Evolutionary conservation across 92 coral and sea anemone genomes (phyloP).

Genomic region (Hydrozoanthus gracilis): DNA sequence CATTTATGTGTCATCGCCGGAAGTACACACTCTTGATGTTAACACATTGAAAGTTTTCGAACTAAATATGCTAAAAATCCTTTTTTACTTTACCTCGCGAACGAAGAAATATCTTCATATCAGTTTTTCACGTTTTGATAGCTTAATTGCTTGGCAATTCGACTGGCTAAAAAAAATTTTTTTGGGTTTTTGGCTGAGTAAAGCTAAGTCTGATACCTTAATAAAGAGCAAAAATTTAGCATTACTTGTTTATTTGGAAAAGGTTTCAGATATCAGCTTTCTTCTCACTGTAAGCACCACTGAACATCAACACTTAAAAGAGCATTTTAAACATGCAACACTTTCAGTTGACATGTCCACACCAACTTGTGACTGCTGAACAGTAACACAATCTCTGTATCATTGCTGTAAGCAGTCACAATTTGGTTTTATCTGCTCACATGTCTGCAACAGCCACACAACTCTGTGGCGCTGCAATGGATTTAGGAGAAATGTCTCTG

Average conservation of each 20-base stretch:
- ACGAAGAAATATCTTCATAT: no score
- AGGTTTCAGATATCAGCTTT: slow-evolving; percentile 52
- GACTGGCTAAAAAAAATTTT: no score
- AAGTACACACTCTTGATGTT: no score
- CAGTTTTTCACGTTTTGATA: no score
- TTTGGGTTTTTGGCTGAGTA: no score
- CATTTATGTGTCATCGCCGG: no score
- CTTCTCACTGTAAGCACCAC: slow-evolving; percentile 10
- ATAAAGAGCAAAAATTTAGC: no score
- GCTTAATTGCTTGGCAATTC: no score
- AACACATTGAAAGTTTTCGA: no score
- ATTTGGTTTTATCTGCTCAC: slow-evolving; percentile 32
- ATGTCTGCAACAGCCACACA: slow-evolving; percentile 22
- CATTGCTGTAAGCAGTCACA: slow-evolving; percentile 17
- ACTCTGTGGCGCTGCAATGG: slow-evolving; percentile 5
- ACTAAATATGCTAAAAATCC: no score
- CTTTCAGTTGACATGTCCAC: slow-evolving; percentile 6
- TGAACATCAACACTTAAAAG: slow-evolving; percentile 3
- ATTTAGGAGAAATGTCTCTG: background rate
- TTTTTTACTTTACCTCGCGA: no score
- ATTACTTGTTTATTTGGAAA: background rate
- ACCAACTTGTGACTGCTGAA: slow-evolving; percentile 28
- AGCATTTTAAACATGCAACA: slow-evolving; percentile 37
- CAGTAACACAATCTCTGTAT: slow-evolving; percentile 34
- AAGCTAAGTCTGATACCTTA: no score